Conservation (phyloP, 2,888 invertebrate genomes). For the Heterodera filipjevi region DNA sequence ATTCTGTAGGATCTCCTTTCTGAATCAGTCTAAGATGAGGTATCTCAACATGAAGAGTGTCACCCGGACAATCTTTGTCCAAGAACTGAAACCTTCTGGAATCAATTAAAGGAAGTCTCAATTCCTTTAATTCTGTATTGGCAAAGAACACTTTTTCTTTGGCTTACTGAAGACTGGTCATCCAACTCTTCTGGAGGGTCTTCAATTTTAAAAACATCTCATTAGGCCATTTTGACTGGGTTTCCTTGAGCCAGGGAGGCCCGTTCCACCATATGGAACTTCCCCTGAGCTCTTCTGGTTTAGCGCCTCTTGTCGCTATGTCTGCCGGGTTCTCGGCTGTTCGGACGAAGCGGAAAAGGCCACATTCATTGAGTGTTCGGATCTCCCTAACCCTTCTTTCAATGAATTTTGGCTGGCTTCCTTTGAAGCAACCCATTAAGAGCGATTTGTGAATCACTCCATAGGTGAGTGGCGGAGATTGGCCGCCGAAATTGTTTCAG, state of each 20-base stretch:
- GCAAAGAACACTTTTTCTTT: too few relatives aligned
- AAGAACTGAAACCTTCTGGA: not conserved
- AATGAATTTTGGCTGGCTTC: slow-evolving; percentile 15
- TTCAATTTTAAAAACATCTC: too few relatives aligned
- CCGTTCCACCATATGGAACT: slow-evolving; percentile 22
- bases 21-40: not conserved
- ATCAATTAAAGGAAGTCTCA: not conserved
- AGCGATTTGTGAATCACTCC: slow-evolving; percentile 22
- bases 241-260: slow-evolving; percentile 14
- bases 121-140: not conserved
- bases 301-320: slow-evolving; percentile 19
- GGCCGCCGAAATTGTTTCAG: not conserved
- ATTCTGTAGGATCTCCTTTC: not conserved
- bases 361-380: not conserved
- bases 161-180: not conserved
- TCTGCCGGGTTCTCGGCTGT: slow-evolving; percentile 30
- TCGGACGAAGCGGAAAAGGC: slow-evolving; percentile 24
- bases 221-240: too few relatives aligned
- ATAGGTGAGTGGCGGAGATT: not conserved
- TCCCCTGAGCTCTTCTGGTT: not conserved
- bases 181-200: too few relatives aligned
- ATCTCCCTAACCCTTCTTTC: slow-evolving; percentile 23
- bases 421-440: not conserved
- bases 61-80: not conserved
- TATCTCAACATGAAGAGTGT: not conserved